A percentile compares a stretch with the other conserved stretches of the same genome.
Conservation (phyloP, 2,888 invertebrate genomes). For the Andrena camellia region DNA sequence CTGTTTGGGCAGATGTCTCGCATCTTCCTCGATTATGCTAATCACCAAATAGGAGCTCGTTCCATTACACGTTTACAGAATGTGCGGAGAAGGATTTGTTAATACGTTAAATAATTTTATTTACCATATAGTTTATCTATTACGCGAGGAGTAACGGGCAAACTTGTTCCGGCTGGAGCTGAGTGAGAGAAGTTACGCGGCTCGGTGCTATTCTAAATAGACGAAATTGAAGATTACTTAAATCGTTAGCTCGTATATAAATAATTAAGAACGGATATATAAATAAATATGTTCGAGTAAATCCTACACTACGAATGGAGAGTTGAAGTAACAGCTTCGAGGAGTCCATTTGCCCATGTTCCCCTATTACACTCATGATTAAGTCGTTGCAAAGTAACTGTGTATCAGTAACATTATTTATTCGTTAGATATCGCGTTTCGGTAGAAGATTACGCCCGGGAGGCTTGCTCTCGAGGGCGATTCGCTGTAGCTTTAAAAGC, state of each 20-base stretch:
- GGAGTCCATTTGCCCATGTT: slow-evolving; percentile 45
- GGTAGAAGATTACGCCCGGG: slow-evolving; percentile 9
- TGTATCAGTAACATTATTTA: slow-evolving; percentile 30
- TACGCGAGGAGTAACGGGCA: slow-evolving; percentile 41
- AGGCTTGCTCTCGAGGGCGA: slow-evolving; percentile 29
- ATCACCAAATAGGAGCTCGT: slow-evolving; percentile 14
- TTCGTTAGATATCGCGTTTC: slow-evolving; percentile 31
- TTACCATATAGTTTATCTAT: slow-evolving; percentile 33
- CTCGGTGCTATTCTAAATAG: slow-evolving; percentile 16
- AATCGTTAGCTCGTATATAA: slow-evolving; percentile 23
- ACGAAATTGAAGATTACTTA: slow-evolving; percentile 16
- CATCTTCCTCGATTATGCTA: slow-evolving; percentile 50
- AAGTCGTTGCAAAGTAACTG: slow-evolving; percentile 26
- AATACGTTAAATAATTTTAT: slow-evolving; percentile 48
- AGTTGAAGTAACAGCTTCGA: slow-evolving; percentile 15
- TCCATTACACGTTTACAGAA: slow-evolving; percentile 40
- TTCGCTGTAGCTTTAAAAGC: slow-evolving; percentile 36
- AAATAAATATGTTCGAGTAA: slow-evolving; percentile 46
- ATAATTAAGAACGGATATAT: slow-evolving; percentile 33
- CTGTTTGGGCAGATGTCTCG: slow-evolving; percentile 39
- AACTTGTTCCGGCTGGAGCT: slow-evolving; percentile 17
- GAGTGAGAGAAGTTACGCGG: not conserved
- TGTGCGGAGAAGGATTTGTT: slow-evolving; percentile 27
- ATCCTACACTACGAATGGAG: slow-evolving; percentile 18
- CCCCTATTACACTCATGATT: slow-evolving; percentile 17